phyloP scores from a whole-genome alignment of 2,113 vertebrate genomes.

The Falco punctatus region DNA sequence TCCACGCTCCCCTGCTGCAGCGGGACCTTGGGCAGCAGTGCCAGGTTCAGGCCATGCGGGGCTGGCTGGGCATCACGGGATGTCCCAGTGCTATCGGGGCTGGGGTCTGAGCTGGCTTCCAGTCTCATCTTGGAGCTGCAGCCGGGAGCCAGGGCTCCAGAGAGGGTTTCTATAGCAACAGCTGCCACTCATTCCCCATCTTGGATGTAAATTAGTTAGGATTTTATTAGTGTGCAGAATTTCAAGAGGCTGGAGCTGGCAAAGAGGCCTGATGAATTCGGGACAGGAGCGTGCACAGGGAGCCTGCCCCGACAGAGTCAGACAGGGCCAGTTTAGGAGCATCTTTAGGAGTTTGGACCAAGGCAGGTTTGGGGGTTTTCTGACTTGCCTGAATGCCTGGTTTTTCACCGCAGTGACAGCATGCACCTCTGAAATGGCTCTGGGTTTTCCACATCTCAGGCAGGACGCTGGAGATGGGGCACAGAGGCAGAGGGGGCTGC shows the following conservation, averaged over 20 bases:
- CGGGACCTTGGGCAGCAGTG: background rate
- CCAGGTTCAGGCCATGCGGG: rapidly evolving
- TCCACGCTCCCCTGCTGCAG: background rate
- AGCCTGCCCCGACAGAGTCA: background rate
- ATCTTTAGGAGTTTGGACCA: background rate
- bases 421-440: background rate
- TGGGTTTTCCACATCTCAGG: background rate
- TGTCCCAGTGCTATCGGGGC: background rate
- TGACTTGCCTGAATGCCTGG: background rate
- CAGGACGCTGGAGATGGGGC: background rate
- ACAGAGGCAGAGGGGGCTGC: background rate
- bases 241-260: constrained; percentile 74
- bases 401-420: background rate
- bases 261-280: background rate
- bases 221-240: constrained; percentile 86
- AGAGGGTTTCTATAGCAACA: constrained; percentile 83
- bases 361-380: background rate
- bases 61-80: rapidly evolving
- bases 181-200: constrained; percentile 81
- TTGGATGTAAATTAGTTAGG: constrained; percentile 82
- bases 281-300: background rate
- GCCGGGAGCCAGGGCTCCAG: constrained; percentile 69
- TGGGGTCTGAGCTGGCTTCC: constrained; percentile 8
- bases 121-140: constrained; percentile 67
- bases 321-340: background rate